Base-by-base conservation (phyloP, 2,113 vertebrate genomes). In the Carassius auratus region DNA sequence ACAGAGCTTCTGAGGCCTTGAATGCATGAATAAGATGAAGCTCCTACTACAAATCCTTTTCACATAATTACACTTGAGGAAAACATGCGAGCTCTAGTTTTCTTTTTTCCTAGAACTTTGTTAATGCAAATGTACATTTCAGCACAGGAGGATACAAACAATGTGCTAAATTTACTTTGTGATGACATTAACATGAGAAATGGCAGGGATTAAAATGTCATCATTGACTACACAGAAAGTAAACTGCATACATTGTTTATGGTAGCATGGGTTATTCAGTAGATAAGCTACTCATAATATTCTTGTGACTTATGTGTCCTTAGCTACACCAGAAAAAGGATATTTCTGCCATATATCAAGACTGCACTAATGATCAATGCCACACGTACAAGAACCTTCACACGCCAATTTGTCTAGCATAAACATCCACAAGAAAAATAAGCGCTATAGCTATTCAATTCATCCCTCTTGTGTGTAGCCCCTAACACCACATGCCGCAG, bases 21-120 rank as follows among this genome's bases (percentile, higher is more conserved):
- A n/a, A n/a, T n/a, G n/a, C n/a, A n/a, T n/a, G 88, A 92, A 91
- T 91, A 92, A 87, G 68, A 92, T 87, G 86, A 92, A 89, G 74
- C 86, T 77, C 87, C 91, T 87, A 30, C 92, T 92, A 92, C n/a
- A 15, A 89, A 66, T 69, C 42, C 79, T 73, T 77, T 89, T 90
- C 87, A 12, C 12, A 87, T 86, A 87, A 89, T 89, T 87, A 75
- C 75, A 88, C 79, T 36, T 79, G 19, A 85, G 71, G 71, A 84
- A 89, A 87, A 75, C 86, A 89, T 33, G 33, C 59, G 0, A 57
- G n/a, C 38, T 50, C 45, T 84, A 82, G 86, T 85, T 82, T 38
- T 42, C n/a, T 9, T 59, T 88, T 86, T 86, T 83, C 83, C 36
- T 33, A 81, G 86, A 89, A 81, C n/a, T 87, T 87, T 38, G 69